A percentile compares a stretch with the other conserved stretches of the same genome.
Conservation (phyloP, 2,113 vertebrate genomes). For the Saccopteryx bilineata region DNA sequence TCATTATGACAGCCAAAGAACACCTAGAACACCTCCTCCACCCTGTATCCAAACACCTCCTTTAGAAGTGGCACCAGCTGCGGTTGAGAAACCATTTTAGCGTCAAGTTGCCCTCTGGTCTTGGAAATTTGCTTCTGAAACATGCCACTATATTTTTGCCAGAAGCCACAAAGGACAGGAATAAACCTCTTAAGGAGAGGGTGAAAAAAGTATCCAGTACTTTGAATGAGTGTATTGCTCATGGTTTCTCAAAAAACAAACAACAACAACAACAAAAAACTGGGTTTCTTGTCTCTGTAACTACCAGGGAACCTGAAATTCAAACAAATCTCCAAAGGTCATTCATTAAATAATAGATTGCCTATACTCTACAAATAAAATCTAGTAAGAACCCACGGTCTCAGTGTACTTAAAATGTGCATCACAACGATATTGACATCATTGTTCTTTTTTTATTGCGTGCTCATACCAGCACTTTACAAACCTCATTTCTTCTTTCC, state of each 20-base stretch:
- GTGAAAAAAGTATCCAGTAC: background rate
- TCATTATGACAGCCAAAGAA: background rate
- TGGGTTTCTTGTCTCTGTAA: background rate
- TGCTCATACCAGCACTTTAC: background rate
- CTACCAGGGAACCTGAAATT: constrained; percentile 21
- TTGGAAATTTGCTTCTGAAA: constrained; percentile 50
- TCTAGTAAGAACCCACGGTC: background rate
- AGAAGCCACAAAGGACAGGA: constrained; percentile 53
- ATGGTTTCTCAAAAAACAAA: constrained; percentile 9
- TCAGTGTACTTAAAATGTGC: background rate
- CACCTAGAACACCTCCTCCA: fast-evolving
- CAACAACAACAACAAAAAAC: background rate
- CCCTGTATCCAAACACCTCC: background rate
- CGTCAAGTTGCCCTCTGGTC: background rate
- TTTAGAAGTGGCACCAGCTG: background rate
- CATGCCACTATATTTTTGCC: background rate
- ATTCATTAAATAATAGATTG: constrained; percentile 18
- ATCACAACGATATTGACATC: background rate
- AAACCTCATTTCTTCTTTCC: background rate
- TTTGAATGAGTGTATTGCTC: background rate
- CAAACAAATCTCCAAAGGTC: background rate
- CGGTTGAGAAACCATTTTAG: background rate
- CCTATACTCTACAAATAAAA: background rate
- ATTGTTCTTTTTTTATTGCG: background rate
- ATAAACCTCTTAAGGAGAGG: background rate